Base-by-base conservation (phyloP, 1,140 invertebrate genomes). In the Leguminivora glycinivorella region DNA sequence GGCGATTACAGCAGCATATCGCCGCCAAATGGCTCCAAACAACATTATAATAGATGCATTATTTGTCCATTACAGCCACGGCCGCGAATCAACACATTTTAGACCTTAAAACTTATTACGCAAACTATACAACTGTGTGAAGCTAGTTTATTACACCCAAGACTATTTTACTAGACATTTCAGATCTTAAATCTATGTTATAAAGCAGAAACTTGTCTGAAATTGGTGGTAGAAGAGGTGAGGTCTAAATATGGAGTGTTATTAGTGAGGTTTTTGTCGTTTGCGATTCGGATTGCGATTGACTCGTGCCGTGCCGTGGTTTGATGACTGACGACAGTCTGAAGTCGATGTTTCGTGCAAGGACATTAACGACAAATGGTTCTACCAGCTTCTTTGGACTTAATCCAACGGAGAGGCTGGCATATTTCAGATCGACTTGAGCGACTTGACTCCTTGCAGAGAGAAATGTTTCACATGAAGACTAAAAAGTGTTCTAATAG, bases 31-130 rank as follows among this genome's bases (percentile, higher is more conserved):
- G 78, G 72, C 75, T 75, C 83, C 82, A 84, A 86, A 88, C 82
- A 85, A 86, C 82, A 81, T 86, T 86, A 85, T 88, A 86, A 86
- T 88, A 78, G 81, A 60, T 78, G 76, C 83, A 88, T 88, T 88
- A 88, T 88, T 85, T 88, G 82, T 87, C 83, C 80, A 88, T 88
- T 88, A 88, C 71, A 73, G 69, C 34, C 19, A 22, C 47, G 7
- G 9, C n/a, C 2, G 10, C 17, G 2, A 5, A 17, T 10, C 14
- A 9, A 52, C 47, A 22, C 47, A 52, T 22, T 52, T 52, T 52
- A 22, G 47, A 22, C 10, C 17, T 19, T 52, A 52, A 19, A 38
- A 19, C 1, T 9, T 52, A 22, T 10, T 6, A 1, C 2, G 22
- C 22, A 52, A 22, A 9, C 17, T 52, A 19, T 5, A 52, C 7